Evolutionary conservation across 1,140 invertebrate species (phyloP).

Genomic region (Drosophila santomea): DNA sequence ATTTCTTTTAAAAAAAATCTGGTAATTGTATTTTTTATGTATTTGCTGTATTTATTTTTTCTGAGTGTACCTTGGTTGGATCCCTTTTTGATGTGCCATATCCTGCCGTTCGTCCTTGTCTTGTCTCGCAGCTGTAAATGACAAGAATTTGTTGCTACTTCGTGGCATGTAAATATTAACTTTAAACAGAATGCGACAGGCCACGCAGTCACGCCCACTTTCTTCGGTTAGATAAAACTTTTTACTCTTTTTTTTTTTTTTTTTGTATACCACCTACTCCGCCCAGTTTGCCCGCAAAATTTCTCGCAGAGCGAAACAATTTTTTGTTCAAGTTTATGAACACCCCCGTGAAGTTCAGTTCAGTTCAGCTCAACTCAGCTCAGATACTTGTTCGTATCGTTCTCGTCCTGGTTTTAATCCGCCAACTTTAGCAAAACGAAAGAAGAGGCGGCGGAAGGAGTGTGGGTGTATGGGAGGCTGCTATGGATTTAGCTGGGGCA

Average conservation of each 20-base stretch:
- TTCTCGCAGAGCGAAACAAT: conserved; percentile 40
- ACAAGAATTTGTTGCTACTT: conserved; percentile 77
- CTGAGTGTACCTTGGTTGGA: conserved; percentile 11
- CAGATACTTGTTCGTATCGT: conserved; percentile 21
- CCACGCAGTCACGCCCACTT: conserved; percentile 43
- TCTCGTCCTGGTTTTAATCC: conserved; percentile 28
- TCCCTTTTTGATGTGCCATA: conserved; percentile 43
- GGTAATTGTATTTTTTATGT: too few relatives aligned
- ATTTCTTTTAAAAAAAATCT: too few relatives aligned
- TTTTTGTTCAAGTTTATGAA: conserved; percentile 55
- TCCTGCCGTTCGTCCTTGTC: conserved; percentile 54
- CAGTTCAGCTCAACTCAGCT: neutral
- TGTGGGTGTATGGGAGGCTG: neutral
- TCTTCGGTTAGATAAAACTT: conserved; percentile 67
- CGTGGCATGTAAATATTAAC: conserved; percentile 82
- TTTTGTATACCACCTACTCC: neutral
- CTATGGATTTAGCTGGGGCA: conserved; percentile 31
- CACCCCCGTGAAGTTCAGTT: conserved; percentile 11
- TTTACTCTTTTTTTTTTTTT: conserved; percentile 7
- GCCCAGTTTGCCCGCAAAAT: conserved; percentile 16
- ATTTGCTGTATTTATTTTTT: neutral
- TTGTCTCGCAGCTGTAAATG: conserved; percentile 71
- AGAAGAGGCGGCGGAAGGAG: neutral
- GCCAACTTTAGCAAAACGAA: conserved; percentile 12
- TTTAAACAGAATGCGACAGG: conserved; percentile 78